Evolutionary conservation across 2,797 vertebrate genomes (phyloP), one percentile per base, ranked within the genome.

Genomic region (Crenuchus spilurus): DNA sequence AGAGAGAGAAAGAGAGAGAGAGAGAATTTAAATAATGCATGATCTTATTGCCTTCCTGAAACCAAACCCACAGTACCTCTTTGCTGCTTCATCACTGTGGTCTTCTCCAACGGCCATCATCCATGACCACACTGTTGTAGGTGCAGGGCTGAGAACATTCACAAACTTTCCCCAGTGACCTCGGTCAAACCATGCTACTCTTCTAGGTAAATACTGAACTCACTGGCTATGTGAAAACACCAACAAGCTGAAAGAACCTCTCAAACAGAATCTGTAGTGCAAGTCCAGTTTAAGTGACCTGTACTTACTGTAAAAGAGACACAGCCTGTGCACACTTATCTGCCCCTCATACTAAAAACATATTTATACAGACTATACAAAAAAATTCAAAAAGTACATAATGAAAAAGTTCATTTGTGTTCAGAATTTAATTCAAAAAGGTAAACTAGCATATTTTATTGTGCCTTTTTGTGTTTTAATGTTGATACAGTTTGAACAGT

Each of bases 1-100:
- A n/a, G n/a, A n/a, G n/a, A n/a, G n/a, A n/a, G n/a, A n/a, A n/a
- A n/a, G n/a, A n/a, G n/a, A n/a, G n/a, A n/a, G n/a, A n/a, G n/a
- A n/a, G n/a, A n/a, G n/a, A n/a, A n/a, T n/a, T n/a, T 28, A 49
- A 57, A 57, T 22, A 48, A 65, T 41, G 57, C 35, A 62, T 31
- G 14, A 51, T 46, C 7, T 28, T 26, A n/a, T 42, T 54, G 28
- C 49, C 26, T 16, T 18, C 31, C 14, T 30, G n/a, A 18, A 46
- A 46, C 42, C 42, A 18, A 67, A 55, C 10, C 84, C 83, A 22
- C 81, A 82, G 81, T 4, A 26, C 46, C 58, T 75, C 60, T 77
- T 68, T 76, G 84, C 80, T 79, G 82, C 82, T 82, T 86, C 80
- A 79, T 89, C 80, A 87, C 70, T 87, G 86, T 83, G 80, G 84